Evolutionary conservation across 1,140 invertebrate species (phyloP), one percentile per base, ranked within the genome.

Genomic region (Neoseiulus cucumeris): DNA sequence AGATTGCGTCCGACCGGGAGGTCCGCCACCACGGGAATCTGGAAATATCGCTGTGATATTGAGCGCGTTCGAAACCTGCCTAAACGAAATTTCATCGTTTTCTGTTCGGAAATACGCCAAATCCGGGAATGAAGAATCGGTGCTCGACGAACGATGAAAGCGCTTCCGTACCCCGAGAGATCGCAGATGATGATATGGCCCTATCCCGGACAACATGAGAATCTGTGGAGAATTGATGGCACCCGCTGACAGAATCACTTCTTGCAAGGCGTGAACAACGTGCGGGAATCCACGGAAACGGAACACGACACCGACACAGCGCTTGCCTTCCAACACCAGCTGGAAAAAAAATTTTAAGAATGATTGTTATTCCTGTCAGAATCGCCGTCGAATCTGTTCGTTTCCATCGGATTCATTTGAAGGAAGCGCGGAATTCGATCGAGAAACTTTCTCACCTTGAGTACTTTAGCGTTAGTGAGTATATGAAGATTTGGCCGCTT

Each of bases 171-270:
- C 68, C 55, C 70, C 68, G 25, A 69, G 41, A 5, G 69, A 59
- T 28, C 68, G 33, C 42, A 79, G 65, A 65, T 79, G 75, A 0
- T 72, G 70, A 20, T 64, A 70, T 2, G 77, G 76, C 22, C 77
- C 78, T 17, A 79, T 70, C 18, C 78, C 78, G 65, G 75, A 78
- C 0, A 78, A 64, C 74, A 79, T 76, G 2, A 79, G 69, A 14
- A 79, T 66, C 47, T 74, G 69, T 7, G 73, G 72, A 0, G 73
- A 72, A 45, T 73, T 72, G n/a, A 73, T 66, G 20, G 72, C 75
- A 73, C 68, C 76, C 45, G 64, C 72, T 69, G 68, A 67, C 1
- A 73, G 12, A 22, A 73, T 70, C 6, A 73, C 69, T 65, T 73
- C 72, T 65, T 71, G 72, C 9, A 22, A 67, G 12, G 65, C 68